Base-by-base conservation (phyloP, 2,797 vertebrate genomes). In the Micropoecilia bifurca region DNA sequence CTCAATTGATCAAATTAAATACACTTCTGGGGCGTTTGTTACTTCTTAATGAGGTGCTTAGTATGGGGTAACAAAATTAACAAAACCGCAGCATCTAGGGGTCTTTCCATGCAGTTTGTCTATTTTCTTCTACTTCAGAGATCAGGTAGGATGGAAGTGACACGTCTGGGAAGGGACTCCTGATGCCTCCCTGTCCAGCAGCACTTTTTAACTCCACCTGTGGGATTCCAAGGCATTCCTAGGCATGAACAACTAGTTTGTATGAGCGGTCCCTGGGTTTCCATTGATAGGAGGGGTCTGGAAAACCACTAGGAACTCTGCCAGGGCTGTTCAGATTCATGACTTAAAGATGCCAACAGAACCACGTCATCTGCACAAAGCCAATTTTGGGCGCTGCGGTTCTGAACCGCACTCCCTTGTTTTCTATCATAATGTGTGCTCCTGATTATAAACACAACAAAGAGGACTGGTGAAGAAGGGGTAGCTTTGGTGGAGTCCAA, bases 51-150 rank as follows among this genome's bases (percentile, higher is more conserved):
- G 10, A 77, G 61, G 81, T 76, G 46, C 41, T 71, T 74, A 81
- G 77, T 36, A 71, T 12, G 68, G 6, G 5, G 59, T 9, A 28
- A 63, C 30, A 63, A 36, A 3, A 71, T 75, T 57, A 73, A 61
- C 43, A 68, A 77, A 83, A 79, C 71, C n/a, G 79, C 3, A 59
- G 41, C 77, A 75, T 61, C 22, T 28, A 0, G 3, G 12, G 81
- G 87, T 82, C 80, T 81, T 87, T 80, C 36, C 3, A 43, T 79
- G 41, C 33, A 57, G 28, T 72, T 71, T 57, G 78, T 79, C 28
- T 61, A 68, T 25, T 68, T 68, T 68, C 36, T 68, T n/a, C 36
- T 43, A 25, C 39, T 41, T 68, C 39, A 68, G 36, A 43, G 36
- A 43, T 43, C 1, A 10, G 66, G 22, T 68, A 68, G 22, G 39